A percentile compares a stretch with the other conserved stretches of the same genome.
Conservation (phyloP, 2,888 invertebrate genomes). For the Rhingia campestris region DNA sequence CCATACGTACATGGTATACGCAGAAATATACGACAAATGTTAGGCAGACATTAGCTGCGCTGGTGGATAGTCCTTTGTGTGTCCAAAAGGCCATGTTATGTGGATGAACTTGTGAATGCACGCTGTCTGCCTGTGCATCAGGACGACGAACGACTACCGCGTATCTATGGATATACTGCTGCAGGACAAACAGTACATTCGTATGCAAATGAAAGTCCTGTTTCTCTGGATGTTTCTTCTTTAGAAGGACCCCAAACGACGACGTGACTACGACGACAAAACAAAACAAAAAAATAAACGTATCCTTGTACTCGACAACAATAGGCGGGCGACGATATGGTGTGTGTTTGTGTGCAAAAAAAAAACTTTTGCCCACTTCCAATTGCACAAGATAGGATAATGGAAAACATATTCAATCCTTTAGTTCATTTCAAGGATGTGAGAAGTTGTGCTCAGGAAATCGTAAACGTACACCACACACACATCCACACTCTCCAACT, state of each 20-base stretch:
- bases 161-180: conserved; percentile 32
- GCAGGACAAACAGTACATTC: conserved; percentile 61
- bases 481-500: conserved; percentile 34
- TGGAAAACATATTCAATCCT: conserved; percentile 71
- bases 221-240: conserved; percentile 67
- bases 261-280: background rate
- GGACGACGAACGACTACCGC: conserved; percentile 33
- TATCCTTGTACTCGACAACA: conserved; percentile 39
- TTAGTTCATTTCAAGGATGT: conserved; percentile 50
- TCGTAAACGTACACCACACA: conserved; percentile 54
- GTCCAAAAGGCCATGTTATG: conserved; percentile 64
- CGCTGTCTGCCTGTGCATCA: conserved; percentile 48
- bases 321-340: conserved; percentile 1
- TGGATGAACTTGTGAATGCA: conserved; percentile 68
- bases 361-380: conserved; percentile 63
- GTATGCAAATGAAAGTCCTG: conserved; percentile 72
- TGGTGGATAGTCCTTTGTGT: conserved; percentile 41
- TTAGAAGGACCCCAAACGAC: conserved; percentile 33
- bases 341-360: background rate
- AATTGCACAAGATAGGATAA: conserved; percentile 65
- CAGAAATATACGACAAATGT: conserved; percentile 13
- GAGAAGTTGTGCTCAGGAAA: conserved; percentile 44
- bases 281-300: conserved; percentile 14
- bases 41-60: conserved; percentile 60
- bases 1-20: conserved; percentile 20